Base-by-base conservation (phyloP, 2,888 invertebrate genomes). In the Brachypalpus laphriformis region DNA sequence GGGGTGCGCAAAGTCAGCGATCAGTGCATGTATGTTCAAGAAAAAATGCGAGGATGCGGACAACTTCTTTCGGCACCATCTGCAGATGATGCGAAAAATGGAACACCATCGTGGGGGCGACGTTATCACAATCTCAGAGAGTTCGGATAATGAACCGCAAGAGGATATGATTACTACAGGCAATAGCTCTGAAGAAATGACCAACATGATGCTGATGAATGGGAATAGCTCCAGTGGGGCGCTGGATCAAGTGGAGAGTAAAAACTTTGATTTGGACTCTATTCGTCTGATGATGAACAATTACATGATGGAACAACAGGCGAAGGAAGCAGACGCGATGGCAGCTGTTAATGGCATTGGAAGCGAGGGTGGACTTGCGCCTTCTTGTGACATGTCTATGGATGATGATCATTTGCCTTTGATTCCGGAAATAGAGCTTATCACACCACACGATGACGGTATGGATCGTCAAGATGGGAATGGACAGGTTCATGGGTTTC, bases 21-120 rank as follows among this genome's bases (percentile, higher is more conserved):
- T 91, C 16, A 91, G 90, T 68, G 92, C 92, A 4, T 92, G 90
- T 72, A 88, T 90, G 56, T 90, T 91, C 75, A 92, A 91, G 80
- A 90, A 91, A 87, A 92, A 91, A 86, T 91, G 91, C 85, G 91
- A 91, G 88, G 92, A 92, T 89, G 90, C 92, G 61, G 91, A 91
- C 65, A 89, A 89, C 70, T 92, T 91, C 63, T 92, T 90, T 87
- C 91, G 91, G 9, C 91, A 91, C 85, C 91, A 91, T 81, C 63
- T 91, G 85, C 87, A 85, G 18, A 81, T 91, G 22, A 90, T 90
- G 80, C 89, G 89, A 61, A 91, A 91, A 87, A 89, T 90, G 75
- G 90, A 90, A 47, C 88, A 76, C 11, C 76, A n/a, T n/a, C n/a
- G 76, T 2, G n/a, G n/a, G n/a, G 77, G 71, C 11, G 87, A 87